Evolutionary conservation across 2,113 vertebrate species (phyloP).

Genomic region (Nannobrachium achirus): DNA sequence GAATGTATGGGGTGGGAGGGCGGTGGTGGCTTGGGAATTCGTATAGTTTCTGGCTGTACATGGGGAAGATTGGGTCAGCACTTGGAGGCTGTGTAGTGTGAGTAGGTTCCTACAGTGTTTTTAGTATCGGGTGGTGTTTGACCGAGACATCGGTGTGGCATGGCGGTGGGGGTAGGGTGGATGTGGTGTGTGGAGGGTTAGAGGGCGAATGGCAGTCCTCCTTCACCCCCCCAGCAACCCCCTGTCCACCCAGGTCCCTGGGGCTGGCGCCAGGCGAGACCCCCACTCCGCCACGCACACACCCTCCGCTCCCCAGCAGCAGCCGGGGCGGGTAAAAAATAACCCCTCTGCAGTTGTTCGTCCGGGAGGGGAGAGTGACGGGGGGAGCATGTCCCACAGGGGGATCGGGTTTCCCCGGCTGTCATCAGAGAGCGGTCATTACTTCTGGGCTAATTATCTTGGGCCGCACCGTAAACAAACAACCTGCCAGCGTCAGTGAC

Average conservation of each 20-base stretch:
- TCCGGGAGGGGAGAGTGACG: conserved; percentile 73
- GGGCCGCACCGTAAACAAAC: conserved; percentile 77
- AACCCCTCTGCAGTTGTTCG: conserved; percentile 78
- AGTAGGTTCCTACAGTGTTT: conserved; percentile 53
- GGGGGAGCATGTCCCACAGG: conserved; percentile 72
- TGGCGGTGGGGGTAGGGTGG: conserved; percentile 55
- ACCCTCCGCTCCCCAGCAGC: conserved; percentile 51
- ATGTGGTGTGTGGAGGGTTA: conserved; percentile 60
- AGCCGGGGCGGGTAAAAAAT: conserved; percentile 77
- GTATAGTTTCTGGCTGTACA: conserved; percentile 28
- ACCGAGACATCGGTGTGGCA: conserved; percentile 37
- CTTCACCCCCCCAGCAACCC: conserved; percentile 17
- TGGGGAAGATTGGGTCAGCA: neutral
- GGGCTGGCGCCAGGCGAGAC: conserved; percentile 77
- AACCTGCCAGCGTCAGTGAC: conserved; percentile 67
- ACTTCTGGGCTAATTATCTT: conserved; percentile 84
- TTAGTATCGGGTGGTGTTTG: conserved; percentile 55
- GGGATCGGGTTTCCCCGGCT: conserved; percentile 78
- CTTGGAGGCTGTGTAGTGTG: conserved; percentile 1
- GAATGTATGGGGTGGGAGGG: neutral
- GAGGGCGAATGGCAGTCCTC: conserved; percentile 71
- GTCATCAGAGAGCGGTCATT: conserved; percentile 83
- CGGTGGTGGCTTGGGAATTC: conserved; percentile 6
- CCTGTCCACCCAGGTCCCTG: conserved; percentile 61
- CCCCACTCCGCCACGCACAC: no score